Evolutionary conservation across 2,888 invertebrate genomes (phyloP).

Genomic region (Aleiodes leptofemur): DNA sequence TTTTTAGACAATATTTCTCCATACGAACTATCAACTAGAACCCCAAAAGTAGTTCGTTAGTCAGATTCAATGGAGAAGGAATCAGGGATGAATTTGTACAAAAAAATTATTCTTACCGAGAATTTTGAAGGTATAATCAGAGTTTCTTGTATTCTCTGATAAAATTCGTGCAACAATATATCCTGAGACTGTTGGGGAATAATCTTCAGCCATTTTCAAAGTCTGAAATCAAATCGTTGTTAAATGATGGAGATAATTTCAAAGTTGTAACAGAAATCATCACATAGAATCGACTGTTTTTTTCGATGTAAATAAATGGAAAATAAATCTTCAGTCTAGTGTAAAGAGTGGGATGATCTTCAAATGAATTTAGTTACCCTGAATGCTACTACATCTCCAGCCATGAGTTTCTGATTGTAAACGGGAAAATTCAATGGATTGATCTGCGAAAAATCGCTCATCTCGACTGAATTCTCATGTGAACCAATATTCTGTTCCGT

Average conservation of each 20-base stretch:
- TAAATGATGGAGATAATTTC: neutral
- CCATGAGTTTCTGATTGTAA: constrained; percentile 46
- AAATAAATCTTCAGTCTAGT: neutral
- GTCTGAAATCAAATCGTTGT: constrained; percentile 64
- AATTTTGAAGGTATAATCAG: constrained; percentile 50
- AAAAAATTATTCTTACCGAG: constrained; percentile 44
- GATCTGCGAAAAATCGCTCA: constrained; percentile 40
- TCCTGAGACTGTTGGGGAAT: constrained; percentile 73
- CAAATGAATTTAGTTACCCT: constrained; percentile 53
- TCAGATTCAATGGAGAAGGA: neutral
- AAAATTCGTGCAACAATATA: constrained; percentile 69
- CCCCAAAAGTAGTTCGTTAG: too few species aligned
- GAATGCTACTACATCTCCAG: constrained; percentile 60
- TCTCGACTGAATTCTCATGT: neutral
- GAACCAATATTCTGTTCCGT: neutral
- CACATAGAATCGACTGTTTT: too few species aligned
- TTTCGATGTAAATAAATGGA: neutral
- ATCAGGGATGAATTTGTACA: neutral
- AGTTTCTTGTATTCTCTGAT: constrained; percentile 50
- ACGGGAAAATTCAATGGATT: constrained; percentile 49
- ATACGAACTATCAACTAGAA: too few species aligned
- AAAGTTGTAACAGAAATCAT: neutral
- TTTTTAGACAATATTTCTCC: too few species aligned
- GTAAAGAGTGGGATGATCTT: neutral
- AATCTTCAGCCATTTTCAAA: constrained; percentile 70